These are phyloP conservation scores for Smutsia gigantea DNA, from an alignment of 2,797 vertebrate species.

Conservation along the genomic window DNA sequence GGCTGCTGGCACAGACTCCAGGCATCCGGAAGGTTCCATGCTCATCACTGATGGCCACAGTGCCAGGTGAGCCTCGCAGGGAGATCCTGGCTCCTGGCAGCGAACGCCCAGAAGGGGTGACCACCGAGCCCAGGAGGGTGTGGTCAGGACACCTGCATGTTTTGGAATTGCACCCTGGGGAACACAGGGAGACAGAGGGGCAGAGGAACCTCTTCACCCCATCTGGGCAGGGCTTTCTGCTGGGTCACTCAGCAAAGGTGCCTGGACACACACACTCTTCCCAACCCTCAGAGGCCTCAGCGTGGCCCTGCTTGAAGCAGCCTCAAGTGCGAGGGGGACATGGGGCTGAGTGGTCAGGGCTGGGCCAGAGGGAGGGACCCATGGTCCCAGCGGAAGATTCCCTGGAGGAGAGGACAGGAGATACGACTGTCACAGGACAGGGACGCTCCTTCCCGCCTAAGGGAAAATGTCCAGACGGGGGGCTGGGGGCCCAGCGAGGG, in stretches of 20 bases:
- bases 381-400: background rate
- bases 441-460: background rate
- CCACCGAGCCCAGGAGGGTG: conserved; percentile 88
- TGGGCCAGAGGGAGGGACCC: background rate
- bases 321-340: background rate
- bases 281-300: background rate
- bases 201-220: background rate
- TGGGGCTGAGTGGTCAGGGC: background rate
- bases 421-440: background rate
- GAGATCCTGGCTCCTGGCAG: conserved; percentile 88
- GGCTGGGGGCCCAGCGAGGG: background rate
- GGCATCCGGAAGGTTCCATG: conserved; percentile 89
- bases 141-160: conserved; percentile 89
- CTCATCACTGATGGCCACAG: conserved; percentile 85
- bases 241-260: background rate
- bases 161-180: conserved; percentile 83
- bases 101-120: conserved; percentile 84
- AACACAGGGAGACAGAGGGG: background rate
- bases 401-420: background rate
- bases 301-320: background rate
- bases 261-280: background rate
- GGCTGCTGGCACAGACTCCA: conserved; percentile 88
- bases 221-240: background rate
- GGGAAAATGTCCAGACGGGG: background rate
- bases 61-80: conserved; percentile 82